Evolutionary conservation across 2,113 vertebrate genomes (phyloP).

Genomic region (Cephalopterus ornatus): DNA sequence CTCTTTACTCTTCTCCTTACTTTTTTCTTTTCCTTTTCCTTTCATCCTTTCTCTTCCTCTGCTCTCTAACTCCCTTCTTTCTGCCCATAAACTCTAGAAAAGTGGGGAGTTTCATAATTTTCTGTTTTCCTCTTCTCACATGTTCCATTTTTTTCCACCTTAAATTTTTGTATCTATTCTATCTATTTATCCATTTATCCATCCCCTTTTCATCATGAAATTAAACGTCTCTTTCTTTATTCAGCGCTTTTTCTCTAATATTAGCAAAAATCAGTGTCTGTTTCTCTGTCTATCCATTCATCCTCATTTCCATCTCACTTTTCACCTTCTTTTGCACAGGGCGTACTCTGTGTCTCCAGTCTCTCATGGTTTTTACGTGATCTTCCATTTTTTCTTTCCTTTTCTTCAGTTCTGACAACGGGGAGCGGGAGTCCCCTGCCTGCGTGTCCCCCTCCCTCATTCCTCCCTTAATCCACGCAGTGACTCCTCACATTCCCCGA

Average conservation of each 20-base stretch:
- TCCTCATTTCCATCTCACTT: background rate
- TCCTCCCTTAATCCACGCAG: background rate
- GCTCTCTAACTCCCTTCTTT: background rate
- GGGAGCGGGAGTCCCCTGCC: accelerated
- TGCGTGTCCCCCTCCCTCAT: background rate
- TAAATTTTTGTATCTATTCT: background rate
- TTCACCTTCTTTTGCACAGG: background rate
- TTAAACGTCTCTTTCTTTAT: background rate
- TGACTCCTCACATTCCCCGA: background rate
- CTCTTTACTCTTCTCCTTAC: background rate
- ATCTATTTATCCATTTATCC: background rate
- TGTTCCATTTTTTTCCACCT: background rate
- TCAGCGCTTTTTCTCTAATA: background rate
- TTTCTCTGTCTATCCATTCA: background rate
- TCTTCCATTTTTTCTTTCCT: background rate
- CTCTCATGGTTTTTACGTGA: background rate
- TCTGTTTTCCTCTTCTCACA: background rate
- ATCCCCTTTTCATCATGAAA: background rate
- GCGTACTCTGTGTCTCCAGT: accelerated
- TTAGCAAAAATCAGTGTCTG: background rate
- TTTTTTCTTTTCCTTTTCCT: background rate
- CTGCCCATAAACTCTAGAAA: background rate
- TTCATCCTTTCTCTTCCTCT: background rate
- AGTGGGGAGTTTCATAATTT: background rate
- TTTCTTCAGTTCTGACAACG: background rate